A percentile compares a stretch with the other conserved stretches of the same genome.
Conservation (phyloP, 2,797 vertebrate genomes). For the Erethizon dorsatum region DNA sequence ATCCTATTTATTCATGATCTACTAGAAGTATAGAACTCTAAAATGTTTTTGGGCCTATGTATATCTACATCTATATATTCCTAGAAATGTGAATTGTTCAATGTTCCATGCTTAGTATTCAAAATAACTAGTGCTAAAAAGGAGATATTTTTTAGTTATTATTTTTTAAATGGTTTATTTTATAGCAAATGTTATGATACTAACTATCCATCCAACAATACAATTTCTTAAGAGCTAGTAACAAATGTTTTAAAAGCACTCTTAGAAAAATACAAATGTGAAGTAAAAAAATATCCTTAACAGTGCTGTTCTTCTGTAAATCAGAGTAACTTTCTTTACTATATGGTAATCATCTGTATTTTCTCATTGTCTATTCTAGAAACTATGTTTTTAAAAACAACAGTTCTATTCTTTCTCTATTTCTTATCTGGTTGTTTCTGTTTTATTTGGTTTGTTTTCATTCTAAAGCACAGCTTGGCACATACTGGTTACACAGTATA, state of each 20-base stretch:
- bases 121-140: background rate
- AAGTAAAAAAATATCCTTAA: background rate
- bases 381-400: background rate
- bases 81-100: background rate
- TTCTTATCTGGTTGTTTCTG: background rate
- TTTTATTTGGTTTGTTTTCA: background rate
- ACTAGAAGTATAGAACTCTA: background rate
- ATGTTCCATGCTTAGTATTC: background rate
- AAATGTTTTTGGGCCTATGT: background rate
- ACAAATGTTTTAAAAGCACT: background rate
- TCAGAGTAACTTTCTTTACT: background rate
- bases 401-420: background rate
- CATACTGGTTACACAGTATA: background rate
- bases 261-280: background rate
- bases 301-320: background rate
- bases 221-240: background rate
- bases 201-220: background rate
- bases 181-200: background rate
- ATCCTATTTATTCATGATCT: background rate
- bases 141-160: background rate
- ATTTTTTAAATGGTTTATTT: background rate
- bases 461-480: background rate
- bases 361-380: background rate
- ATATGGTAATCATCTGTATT: background rate
- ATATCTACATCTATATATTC: background rate